These are phyloP conservation scores for Pagrus major DNA, from an alignment of 2,113 vertebrate genomes.

Conservation along the genomic window DNA sequence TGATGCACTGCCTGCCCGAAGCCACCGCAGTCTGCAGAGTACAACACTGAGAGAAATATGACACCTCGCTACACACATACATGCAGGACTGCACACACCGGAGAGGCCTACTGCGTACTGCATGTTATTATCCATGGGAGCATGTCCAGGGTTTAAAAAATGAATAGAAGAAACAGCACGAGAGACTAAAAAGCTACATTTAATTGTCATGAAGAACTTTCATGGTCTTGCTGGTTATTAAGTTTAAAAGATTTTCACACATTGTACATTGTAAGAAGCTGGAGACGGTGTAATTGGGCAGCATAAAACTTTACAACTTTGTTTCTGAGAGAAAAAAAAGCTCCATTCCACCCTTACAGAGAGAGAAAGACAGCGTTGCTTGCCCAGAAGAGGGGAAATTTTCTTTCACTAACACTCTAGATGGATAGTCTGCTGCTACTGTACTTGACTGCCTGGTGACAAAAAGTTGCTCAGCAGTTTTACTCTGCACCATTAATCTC, in stretches of 20 bases:
- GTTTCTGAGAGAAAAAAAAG: conserved; percentile 9
- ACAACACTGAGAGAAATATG: conserved; percentile 50
- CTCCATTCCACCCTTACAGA: conserved; percentile 18
- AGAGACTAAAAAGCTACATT: background rate
- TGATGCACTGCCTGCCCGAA: conserved; percentile 48
- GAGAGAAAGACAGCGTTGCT: background rate
- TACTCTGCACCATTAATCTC: no score
- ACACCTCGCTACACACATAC: conserved; percentile 26
- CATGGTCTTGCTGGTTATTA: background rate
- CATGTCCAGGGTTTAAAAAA: background rate
- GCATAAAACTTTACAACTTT: background rate
- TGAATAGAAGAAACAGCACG: background rate
- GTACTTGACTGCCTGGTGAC: no score
- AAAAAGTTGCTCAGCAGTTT: background rate
- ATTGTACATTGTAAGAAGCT: background rate
- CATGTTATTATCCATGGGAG: background rate
- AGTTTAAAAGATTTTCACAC: conserved; percentile 9
- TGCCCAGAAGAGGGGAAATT: background rate
- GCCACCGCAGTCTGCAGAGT: conserved; percentile 24
- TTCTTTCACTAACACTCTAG: background rate
- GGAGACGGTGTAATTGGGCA: background rate
- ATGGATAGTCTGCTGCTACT: background rate
- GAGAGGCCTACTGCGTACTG: background rate
- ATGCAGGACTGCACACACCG: conserved; percentile 12
- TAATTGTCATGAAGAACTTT: background rate